Percentiles rank a stretch among this genome's conserved stretches.
phyloP scores from a whole-genome alignment of 2,888 invertebrate genomes.

The Eucera pruinosa region DNA sequence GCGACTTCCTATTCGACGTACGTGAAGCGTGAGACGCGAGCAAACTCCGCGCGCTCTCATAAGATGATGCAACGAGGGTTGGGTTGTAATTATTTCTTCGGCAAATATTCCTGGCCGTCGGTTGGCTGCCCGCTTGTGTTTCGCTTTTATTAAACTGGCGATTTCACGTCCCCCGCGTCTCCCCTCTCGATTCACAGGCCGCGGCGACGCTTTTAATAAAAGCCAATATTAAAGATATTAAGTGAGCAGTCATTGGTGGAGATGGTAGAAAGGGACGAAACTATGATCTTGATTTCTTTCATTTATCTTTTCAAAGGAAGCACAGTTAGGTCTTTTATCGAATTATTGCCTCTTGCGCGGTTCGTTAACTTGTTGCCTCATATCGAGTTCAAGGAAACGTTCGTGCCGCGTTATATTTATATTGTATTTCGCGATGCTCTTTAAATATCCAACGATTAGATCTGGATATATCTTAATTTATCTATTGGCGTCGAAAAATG shows the following conservation, averaged over 20 bases:
- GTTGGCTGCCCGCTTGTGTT: conserved; percentile 60
- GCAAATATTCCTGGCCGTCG: conserved; percentile 67
- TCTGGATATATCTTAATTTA: no score
- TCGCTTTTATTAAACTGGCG: conserved; percentile 69
- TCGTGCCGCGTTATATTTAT: no score
- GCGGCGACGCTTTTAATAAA: conserved; percentile 75
- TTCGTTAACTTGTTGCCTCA: no score
- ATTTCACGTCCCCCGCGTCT: conserved; percentile 33
- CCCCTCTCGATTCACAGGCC: conserved; percentile 23
- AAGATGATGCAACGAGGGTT: conserved; percentile 19
- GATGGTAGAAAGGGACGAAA: conserved; percentile 11
- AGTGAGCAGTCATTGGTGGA: conserved; percentile 65
- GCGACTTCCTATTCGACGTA: not conserved
- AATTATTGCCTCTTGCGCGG: no score
- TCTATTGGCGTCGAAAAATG: no score
- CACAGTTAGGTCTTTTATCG: no score
- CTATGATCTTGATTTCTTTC: conserved; percentile 55
- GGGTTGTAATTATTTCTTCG: conserved; percentile 69
- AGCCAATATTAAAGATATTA: conserved; percentile 75
- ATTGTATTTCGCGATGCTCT: no score
- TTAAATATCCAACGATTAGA: no score
- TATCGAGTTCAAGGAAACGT: no score
- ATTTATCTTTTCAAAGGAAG: conserved; percentile 41
- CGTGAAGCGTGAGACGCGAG: not conserved
- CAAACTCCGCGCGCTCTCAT: not conserved